Percentiles rank a stretch among this genome's conserved stretches.
phyloP scores from a whole-genome alignment of 2,888 invertebrate species.

The Eilema sororculum region DNA sequence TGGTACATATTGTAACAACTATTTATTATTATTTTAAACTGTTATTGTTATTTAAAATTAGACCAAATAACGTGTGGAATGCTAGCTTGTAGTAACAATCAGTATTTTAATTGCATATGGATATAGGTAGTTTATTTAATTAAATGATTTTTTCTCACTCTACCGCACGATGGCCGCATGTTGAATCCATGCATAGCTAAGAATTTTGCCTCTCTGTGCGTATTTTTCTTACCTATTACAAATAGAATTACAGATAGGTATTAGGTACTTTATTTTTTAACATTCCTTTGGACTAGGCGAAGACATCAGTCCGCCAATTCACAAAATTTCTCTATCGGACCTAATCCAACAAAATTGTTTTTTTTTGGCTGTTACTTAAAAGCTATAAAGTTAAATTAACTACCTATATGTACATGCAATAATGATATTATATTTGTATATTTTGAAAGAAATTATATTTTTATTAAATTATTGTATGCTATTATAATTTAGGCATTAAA shows the following conservation, averaged over 20 bases:
- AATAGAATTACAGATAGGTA: too few species aligned
- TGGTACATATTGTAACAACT: neutral
- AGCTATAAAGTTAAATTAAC: neutral
- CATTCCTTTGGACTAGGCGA: too few species aligned
- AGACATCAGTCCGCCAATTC: too few species aligned
- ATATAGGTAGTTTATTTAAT: constrained; percentile 3
- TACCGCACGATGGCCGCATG: too few species aligned
- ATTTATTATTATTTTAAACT: constrained; percentile 2
- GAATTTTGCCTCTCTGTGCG: too few species aligned
- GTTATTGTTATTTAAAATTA: neutral
- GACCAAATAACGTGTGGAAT: neutral
- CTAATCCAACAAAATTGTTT: too few species aligned
- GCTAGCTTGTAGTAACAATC: constrained; percentile 3
- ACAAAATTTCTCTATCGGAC: too few species aligned
- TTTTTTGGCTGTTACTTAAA: too few species aligned
- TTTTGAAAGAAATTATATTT: constrained; percentile 28
- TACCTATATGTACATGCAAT: neutral
- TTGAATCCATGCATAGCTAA: too few species aligned
- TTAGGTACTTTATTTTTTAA: too few species aligned
- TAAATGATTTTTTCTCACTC: too few species aligned
- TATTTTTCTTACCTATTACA: too few species aligned
- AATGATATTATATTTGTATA: constrained; percentile 25
- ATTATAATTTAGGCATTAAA: constrained; percentile 29
- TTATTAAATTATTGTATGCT: constrained; percentile 13
- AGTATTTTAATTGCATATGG: constrained; percentile 6